Conservation (phyloP, 2,888 invertebrate species). For the Tachina fera region DNA sequence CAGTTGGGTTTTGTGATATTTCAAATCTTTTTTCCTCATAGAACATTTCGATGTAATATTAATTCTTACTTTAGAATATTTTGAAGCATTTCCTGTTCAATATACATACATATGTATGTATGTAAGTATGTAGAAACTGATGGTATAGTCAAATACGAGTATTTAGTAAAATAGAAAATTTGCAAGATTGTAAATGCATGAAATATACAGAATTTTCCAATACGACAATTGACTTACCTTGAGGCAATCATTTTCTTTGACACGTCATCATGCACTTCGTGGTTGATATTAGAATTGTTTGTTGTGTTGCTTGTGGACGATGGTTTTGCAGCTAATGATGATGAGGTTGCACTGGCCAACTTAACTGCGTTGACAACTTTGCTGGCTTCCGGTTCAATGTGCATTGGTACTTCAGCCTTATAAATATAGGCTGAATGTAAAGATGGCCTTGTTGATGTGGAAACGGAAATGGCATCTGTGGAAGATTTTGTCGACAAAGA, state of each 20-base stretch:
- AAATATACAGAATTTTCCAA: background rate
- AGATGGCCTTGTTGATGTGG: conserved; percentile 63
- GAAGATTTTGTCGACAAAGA: conserved; percentile 27
- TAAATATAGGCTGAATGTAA: conserved; percentile 70
- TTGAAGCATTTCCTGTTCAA: too few relatives aligned
- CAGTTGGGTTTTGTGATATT: too few relatives aligned
- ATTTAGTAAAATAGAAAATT: too few relatives aligned
- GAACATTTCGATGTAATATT: too few relatives aligned
- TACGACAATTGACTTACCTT: conserved; percentile 83
- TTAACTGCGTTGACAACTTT: conserved; percentile 70
- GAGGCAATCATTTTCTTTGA: conserved; percentile 86
- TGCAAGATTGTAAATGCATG: background rate
- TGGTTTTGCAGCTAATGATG: conserved; percentile 42
- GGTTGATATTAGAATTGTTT: conserved; percentile 46
- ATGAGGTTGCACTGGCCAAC: conserved; percentile 54
- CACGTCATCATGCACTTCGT: conserved; percentile 82
- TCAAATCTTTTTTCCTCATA: too few relatives aligned
- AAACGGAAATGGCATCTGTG: conserved; percentile 58
- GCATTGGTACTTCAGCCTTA: conserved; percentile 67
- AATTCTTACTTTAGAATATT: too few relatives aligned
- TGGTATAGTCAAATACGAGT: too few relatives aligned
- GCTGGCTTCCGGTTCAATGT: conserved; percentile 76
- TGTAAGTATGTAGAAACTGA: too few relatives aligned
- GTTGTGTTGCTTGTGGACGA: conserved; percentile 29
- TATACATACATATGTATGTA: too few relatives aligned